Conservation (phyloP, 2,113 vertebrate species). For the Sinocyclocheilus anophthalmus region DNA sequence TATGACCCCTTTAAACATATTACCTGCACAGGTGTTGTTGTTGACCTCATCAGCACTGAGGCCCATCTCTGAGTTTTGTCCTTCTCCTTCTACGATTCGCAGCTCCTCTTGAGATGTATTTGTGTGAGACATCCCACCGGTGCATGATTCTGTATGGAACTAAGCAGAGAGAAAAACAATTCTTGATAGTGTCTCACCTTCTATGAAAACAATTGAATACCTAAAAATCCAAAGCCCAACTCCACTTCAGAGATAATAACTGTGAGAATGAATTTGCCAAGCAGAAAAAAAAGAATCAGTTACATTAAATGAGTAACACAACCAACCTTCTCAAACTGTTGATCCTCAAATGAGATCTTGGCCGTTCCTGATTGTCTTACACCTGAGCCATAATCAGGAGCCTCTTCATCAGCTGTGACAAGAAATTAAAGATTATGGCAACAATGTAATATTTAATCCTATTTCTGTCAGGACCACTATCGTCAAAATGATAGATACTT, state of each 20-base stretch:
- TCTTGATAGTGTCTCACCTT: not conserved
- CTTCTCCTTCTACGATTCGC: constrained; percentile 93
- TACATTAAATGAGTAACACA: not conserved
- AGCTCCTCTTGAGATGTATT: constrained; percentile 94
- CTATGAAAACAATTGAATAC: not conserved
- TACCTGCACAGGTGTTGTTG: constrained; percentile 94
- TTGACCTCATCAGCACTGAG: constrained; percentile 93
- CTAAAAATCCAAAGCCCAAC: not conserved
- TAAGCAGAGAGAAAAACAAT: constrained; percentile 55
- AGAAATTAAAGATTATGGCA: constrained; percentile 18
- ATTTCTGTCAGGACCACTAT: not conserved
- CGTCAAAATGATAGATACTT: too few relatives aligned
- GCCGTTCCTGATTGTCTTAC: constrained; percentile 95
- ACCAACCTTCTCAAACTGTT: constrained; percentile 94
- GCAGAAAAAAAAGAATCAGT: not conserved
- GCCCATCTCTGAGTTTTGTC: constrained; percentile 82
- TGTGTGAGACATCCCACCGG: constrained; percentile 81
- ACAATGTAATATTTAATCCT: not conserved
- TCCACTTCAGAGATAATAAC: not conserved
- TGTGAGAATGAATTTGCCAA: not conserved
- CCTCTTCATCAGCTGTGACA: constrained; percentile 90
- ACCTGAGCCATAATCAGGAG: constrained; percentile 94
- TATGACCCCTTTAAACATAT: too few relatives aligned
- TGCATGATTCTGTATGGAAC: constrained; percentile 92
- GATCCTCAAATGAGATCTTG: constrained; percentile 96